Evolutionary conservation across 2,113 vertebrate species (phyloP), one percentile per base, ranked within the genome.

Genomic region (Sylvietta virens): DNA sequence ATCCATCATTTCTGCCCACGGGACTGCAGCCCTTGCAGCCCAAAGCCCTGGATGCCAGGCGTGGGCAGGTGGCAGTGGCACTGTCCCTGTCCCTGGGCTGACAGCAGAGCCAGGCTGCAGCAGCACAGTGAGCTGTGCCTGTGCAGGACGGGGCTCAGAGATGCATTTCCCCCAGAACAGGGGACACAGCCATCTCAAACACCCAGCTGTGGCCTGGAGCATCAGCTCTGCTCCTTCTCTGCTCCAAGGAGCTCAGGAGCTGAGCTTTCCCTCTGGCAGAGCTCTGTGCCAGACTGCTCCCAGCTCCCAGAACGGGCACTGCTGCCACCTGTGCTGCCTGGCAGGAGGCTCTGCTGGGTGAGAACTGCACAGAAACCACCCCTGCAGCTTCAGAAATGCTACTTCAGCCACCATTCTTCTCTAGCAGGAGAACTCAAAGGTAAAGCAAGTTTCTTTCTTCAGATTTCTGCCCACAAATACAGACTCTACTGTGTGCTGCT

Each of bases 101-200:
- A 2, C 9, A 22, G 31, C 9, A 54, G n/a, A 40, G 54, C 16
- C n/a, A 48, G 50, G 35, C 82, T 77, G 72, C n/a, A 71, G 2
- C 27, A 28, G 23, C 28, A 23, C 16, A 12, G 31, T 0, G 22
- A 56, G 66, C 44, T 44, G 48, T 20, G 73, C 48, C 9, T 12
- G 40, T 1, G 5, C 45, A 62, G 47, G 40, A 27, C 37, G 0
- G 0, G 5, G 58, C 48, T 80, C 57, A 13, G 6, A 54, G 54
- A 22, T 7, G 44, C 39, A 20, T 5, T 28, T 56, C 35, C 65
- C 10, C 8, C 24, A 47, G 30, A 40, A 37, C 8, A 40, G 0
- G 10, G 21, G 28, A 47, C 10, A 50, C 6, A n/a, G 57, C 5
- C 2, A 31, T 4, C 47, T 15, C 44, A 35, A 51, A 58, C 37